Percentiles rank a stretch among this genome's conserved stretches.
Evolutionary conservation across 2,797 vertebrate genomes (phyloP).

Genomic region (Tapera naevia): DNA sequence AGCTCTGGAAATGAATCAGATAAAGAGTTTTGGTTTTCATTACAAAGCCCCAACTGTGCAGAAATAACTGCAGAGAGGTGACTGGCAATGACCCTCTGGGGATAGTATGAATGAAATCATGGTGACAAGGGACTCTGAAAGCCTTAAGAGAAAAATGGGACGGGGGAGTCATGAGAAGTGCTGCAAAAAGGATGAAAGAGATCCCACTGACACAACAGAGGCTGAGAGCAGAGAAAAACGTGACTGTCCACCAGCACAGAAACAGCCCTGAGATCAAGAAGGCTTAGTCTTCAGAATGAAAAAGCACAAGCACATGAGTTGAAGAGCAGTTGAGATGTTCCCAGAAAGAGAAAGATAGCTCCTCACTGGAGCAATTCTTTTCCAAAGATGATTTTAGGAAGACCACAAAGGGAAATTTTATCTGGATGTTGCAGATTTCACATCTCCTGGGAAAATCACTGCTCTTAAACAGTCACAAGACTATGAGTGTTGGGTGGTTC

Average conservation of each 20-base stretch:
- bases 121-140: neutral
- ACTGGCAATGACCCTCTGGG: neutral
- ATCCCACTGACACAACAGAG: neutral
- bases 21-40: conserved; percentile 53
- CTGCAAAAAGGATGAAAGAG: neutral
- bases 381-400: neutral
- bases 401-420: neutral
- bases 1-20: conserved; percentile 40
- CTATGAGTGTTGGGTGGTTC: rapidly evolving
- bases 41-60: conserved; percentile 28
- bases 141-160: neutral
- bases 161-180: neutral
- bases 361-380: neutral
- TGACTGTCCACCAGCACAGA: neutral
- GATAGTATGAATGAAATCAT: neutral
- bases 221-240: neutral
- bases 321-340: neutral
- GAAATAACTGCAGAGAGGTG: conserved; percentile 47
- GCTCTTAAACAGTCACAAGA: neutral
- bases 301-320: rapidly evolving
- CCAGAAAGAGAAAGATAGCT: neutral
- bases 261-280: neutral
- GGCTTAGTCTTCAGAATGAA: neutral
- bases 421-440: neutral
- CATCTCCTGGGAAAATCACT: neutral